These are phyloP conservation scores for Myotis brandtii DNA, from an alignment of 2,113 vertebrate genomes.

Conservation along the genomic window DNA sequence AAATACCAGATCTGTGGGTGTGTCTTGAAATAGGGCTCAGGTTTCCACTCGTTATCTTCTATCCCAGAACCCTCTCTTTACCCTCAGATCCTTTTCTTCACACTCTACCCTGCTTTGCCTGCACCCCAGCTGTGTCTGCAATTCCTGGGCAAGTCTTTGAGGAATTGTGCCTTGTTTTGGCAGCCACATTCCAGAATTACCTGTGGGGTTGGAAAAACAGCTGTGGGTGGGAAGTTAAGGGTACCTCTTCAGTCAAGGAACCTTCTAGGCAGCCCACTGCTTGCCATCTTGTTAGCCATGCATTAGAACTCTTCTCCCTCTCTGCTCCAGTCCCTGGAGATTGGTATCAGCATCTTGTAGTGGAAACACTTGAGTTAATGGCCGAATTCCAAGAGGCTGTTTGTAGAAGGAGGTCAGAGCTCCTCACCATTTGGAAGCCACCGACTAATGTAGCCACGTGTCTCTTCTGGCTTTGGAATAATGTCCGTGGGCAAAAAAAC, in stretches of 20 bases:
- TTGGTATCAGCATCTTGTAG: fast-evolving
- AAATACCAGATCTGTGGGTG: neutral
- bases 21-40: neutral
- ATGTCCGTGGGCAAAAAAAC: neutral
- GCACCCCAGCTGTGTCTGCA: neutral
- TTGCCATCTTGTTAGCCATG: neutral
- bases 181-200: neutral
- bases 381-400: neutral
- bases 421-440: neutral
- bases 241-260: neutral
- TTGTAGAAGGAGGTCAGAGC: neutral
- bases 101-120: neutral
- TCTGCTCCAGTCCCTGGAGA: fast-evolving
- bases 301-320: neutral
- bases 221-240: neutral
- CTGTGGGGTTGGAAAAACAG: neutral
- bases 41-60: neutral
- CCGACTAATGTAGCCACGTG: neutral
- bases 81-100: neutral
- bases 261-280: neutral
- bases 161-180: neutral
- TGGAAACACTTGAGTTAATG: neutral
- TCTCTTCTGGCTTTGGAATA: neutral
- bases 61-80: neutral
- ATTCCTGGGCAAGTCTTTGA: neutral